Base-by-base conservation (phyloP, 2,797 vertebrate genomes). In the Thalassophryne amazonica region DNA sequence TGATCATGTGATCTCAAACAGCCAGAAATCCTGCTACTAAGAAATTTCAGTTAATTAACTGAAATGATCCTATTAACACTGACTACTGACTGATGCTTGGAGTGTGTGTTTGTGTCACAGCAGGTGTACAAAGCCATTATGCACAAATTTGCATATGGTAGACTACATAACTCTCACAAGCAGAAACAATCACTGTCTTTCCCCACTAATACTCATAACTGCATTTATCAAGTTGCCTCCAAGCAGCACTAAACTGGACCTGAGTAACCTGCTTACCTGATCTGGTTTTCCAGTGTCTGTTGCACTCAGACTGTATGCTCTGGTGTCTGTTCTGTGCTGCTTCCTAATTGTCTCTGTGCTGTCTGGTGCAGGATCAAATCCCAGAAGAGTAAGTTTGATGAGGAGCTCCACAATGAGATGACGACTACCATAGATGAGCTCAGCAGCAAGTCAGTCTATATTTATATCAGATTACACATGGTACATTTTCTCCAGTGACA, bases 341-440 rank as follows among this genome's bases (percentile, higher is more conserved):
- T 51, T 56, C 34, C 55, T 75, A 53, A 78, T 70, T 61, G 49
- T 69, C 42, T 76, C 22, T 62, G 37, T 61, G 34, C 35, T 83
- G 65, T 71, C 53, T 78, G 80, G 25, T 58, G 30, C 87, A 98
- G 96, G 78, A 96, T 89, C 46, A 88, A 93, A 6, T 95, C 95
- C 68, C 95, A 96, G 80, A 98, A 93, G 84, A 94, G 90, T 45
- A 94, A 92, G 78, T 93, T 93, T 41, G 95, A 99, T 41, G 96
- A 97, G 34, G 94, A 97, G 70, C 89, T 93, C 15, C 93, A 95
- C 13, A 94, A 98, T 14, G 93, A 98, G 41, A 97, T 98, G 94
- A 92, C 93, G 50, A 94, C 93, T 0, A 94, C 96, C 51, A 98
- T 99, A 0, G 96, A 99, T 49, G 94, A 96, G 48, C 92, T 99